These are phyloP conservation scores for Didymodactylos carnosus DNA, from an alignment of 2,888 invertebrate genomes.

Conservation along the genomic window DNA sequence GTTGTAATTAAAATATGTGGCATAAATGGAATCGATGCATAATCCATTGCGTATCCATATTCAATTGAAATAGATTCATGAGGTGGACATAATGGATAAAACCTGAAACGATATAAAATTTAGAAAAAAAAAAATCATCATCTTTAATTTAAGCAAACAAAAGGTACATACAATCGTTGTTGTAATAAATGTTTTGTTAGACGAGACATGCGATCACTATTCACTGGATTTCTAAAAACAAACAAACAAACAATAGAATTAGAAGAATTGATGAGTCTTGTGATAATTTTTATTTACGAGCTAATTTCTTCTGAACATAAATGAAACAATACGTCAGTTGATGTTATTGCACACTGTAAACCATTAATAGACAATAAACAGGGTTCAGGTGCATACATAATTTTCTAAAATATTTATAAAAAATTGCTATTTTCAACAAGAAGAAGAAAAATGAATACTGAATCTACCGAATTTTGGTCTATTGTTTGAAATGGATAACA, in stretches of 20 bases:
- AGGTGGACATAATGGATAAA: slow-evolving; percentile 13
- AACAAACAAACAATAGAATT: too few relatives aligned
- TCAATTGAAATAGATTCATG: slow-evolving; percentile 9
- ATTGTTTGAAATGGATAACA: slow-evolving; percentile 2
- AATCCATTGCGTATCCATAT: slow-evolving; percentile 2
- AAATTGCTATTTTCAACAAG: neutral
- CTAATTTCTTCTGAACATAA: slow-evolving; percentile 10
- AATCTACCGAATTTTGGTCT: neutral
- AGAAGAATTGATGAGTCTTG: neutral
- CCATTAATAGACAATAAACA: slow-evolving; percentile 7
- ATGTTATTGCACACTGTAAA: slow-evolving; percentile 7
- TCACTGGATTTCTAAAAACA: slow-evolving; percentile 1
- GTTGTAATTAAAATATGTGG: slow-evolving; percentile 10
- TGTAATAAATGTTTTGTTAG: slow-evolving; percentile 6
- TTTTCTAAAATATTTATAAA: neutral
- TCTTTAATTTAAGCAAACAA: neutral
- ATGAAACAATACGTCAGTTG: slow-evolving; percentile 9
- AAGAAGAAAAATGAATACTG: too few relatives aligned
- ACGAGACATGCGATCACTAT: slow-evolving; percentile 7
- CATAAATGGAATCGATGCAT: neutral
- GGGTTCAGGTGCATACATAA: slow-evolving; percentile 7
- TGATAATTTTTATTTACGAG: neutral
- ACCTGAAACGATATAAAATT: neutral
- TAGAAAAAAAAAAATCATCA: neutral
- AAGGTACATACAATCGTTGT: slow-evolving; percentile 1